Evolutionary conservation across 2,113 vertebrate genomes (phyloP).

Genomic region (Panurus biarmicus): DNA sequence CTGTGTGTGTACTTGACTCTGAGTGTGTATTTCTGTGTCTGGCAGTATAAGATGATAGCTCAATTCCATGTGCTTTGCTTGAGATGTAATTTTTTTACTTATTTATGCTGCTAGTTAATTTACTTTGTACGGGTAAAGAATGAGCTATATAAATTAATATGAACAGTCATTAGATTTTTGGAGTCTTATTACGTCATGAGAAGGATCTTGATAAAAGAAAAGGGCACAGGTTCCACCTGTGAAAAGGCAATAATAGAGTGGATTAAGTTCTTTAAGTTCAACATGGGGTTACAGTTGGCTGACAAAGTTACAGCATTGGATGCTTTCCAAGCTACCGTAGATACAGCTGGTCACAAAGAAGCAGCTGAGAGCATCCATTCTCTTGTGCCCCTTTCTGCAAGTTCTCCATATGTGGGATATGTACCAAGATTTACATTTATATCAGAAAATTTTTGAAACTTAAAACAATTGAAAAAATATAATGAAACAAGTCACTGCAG

Average conservation of each 20-base stretch:
- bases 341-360: conserved; percentile 61
- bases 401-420: not conserved
- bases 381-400: not conserved
- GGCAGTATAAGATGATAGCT: conserved; percentile 34
- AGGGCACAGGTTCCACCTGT: conserved; percentile 67
- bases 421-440: not conserved
- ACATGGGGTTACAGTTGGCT: conserved; percentile 46
- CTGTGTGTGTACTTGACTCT: not conserved
- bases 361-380: conserved; percentile 59
- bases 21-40: not conserved
- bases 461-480: not conserved
- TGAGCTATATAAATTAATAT: not conserved
- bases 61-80: not conserved
- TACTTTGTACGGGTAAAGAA: not conserved
- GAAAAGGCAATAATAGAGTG: conserved; percentile 60
- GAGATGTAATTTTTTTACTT: not conserved
- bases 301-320: conserved; percentile 67
- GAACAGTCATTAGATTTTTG: conserved; percentile 8
- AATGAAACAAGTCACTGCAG: not conserved
- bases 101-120: not conserved
- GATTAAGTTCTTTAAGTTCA: conserved; percentile 63
- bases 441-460: not conserved
- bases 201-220: conserved; percentile 57
- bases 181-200: conserved; percentile 41
- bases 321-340: conserved; percentile 66